Conservation (phyloP, 2,888 invertebrate species). For the Drosophila bunnanda region DNA sequence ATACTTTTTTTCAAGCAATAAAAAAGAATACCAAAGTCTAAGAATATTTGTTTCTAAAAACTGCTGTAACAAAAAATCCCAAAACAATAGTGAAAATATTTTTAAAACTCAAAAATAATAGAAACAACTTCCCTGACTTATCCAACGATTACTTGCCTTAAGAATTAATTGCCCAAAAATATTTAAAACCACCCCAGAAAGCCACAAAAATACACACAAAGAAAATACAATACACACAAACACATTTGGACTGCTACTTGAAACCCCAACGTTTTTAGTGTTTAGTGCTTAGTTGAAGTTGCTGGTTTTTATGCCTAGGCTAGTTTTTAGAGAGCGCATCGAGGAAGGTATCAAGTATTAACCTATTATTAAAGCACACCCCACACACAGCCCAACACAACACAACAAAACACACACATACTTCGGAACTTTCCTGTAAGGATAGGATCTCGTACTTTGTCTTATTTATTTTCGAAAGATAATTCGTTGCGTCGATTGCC, state of each 20-base stretch:
- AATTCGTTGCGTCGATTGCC: constrained; percentile 53
- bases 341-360: constrained; percentile 59
- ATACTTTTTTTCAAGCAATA: background rate
- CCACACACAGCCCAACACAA: constrained; percentile 24
- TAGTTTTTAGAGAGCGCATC: constrained; percentile 53
- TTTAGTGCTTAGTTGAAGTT: constrained; percentile 63
- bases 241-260: constrained; percentile 81
- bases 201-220: constrained; percentile 1
- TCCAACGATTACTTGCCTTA: constrained; percentile 8
- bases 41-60: background rate
- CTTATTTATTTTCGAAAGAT: constrained; percentile 55
- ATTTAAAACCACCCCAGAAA: constrained; percentile 3
- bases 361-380: constrained; percentile 52
- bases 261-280: constrained; percentile 77
- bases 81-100: background rate
- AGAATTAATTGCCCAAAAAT: background rate
- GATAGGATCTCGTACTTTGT: constrained; percentile 76
- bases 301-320: constrained; percentile 65
- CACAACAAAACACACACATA: constrained; percentile 48
- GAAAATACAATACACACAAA: constrained; percentile 12
- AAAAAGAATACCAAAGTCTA: background rate
- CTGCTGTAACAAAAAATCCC: too few species aligned
- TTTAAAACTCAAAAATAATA: background rate
- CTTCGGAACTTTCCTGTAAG: constrained; percentile 77
- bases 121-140: background rate